Evolutionary conservation across 2,888 invertebrate genomes (phyloP).

Genomic region (Lithophane leautieri): DNA sequence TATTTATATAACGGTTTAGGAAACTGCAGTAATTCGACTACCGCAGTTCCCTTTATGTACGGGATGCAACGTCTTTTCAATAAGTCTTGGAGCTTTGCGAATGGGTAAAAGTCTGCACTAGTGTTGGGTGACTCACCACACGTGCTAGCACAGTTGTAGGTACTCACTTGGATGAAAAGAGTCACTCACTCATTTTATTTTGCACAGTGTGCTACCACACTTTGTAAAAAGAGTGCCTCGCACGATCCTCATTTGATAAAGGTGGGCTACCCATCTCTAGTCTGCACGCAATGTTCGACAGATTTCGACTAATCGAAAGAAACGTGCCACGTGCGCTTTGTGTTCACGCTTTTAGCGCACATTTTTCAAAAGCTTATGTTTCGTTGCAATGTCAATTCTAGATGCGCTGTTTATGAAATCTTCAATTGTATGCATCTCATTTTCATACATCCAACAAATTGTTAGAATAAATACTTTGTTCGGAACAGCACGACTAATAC

Average conservation of each 20-base stretch:
- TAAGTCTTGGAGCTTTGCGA: not conserved
- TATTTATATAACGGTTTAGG: slow-evolving; percentile 4
- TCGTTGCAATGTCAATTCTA: not conserved
- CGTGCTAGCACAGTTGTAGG: too few species aligned
- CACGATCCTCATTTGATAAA: too few species aligned
- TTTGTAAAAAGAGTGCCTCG: too few species aligned
- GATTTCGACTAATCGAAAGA: not conserved
- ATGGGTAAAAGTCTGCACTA: not conserved
- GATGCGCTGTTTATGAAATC: not conserved
- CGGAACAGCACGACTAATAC: not conserved
- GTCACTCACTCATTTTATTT: too few species aligned
- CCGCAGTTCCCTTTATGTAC: not conserved
- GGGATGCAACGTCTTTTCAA: not conserved
- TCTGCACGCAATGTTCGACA: not conserved
- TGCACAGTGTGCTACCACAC: too few species aligned
- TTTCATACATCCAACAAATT: not conserved
- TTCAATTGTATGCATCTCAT: slow-evolving; percentile 11
- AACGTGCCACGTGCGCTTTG: not conserved
- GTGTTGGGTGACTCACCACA: too few species aligned
- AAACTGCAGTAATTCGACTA: not conserved
- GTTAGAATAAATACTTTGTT: not conserved
- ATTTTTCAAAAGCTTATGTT: not conserved
- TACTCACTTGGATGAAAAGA: too few species aligned
- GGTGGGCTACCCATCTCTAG: too few species aligned
- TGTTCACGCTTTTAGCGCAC: not conserved